phyloP scores from a whole-genome alignment of 2,113 vertebrate genomes.

The Orycteropus afer region DNA sequence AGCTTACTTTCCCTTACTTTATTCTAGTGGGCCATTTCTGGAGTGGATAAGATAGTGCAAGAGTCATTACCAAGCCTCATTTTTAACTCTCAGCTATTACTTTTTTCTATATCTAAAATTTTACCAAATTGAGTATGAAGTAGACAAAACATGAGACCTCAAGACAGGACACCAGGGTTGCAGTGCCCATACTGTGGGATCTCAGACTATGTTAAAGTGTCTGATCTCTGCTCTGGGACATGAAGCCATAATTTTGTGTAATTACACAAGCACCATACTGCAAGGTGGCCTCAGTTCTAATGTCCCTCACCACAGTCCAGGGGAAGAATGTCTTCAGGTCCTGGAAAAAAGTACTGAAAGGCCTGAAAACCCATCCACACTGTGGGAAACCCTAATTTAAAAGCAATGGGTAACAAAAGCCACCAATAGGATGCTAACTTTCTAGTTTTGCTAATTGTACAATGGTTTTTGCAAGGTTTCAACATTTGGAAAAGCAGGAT shows the following conservation, averaged over 20 bases:
- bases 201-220: not conserved
- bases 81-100: not conserved
- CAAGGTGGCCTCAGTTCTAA: not conserved
- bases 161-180: not conserved
- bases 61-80: not conserved
- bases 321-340: not conserved
- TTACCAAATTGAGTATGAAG: not conserved
- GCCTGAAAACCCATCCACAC: not conserved
- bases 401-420: constrained; percentile 43
- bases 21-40: not conserved
- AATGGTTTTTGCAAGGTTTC: constrained; percentile 10
- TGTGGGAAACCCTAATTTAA: not conserved
- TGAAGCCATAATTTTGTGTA: not conserved
- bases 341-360: not conserved
- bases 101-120: not conserved
- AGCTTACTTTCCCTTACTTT: not conserved
- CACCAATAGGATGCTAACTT: constrained; percentile 26
- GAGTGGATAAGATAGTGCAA: not conserved
- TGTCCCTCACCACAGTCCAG: not conserved
- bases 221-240: not conserved
- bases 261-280: not conserved
- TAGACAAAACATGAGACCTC: not conserved
- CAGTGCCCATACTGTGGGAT: too few species aligned
- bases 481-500: not conserved
- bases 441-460: constrained; percentile 25